Conservation (phyloP, 2,888 invertebrate species). For the Strigamia maritima region DNA sequence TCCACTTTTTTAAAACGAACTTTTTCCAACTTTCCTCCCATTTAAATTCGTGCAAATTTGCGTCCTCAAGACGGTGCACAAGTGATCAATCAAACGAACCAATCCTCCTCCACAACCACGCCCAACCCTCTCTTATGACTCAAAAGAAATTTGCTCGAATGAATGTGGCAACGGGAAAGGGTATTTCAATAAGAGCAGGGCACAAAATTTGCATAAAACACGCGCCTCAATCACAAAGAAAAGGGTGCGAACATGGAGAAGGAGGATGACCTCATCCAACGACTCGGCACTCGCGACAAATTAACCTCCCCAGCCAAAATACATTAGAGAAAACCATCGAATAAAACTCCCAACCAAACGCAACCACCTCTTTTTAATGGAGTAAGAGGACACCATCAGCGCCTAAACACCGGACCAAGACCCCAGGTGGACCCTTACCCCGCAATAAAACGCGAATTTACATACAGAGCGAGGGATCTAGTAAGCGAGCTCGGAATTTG, state of each 20-base stretch:
- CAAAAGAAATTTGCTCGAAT: conserved; percentile 20
- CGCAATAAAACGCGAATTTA: not conserved
- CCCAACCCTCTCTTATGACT: conserved; percentile 1
- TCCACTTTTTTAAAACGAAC: not conserved
- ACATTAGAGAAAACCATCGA: not conserved
- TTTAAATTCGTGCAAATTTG: not conserved
- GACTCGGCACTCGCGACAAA: conserved; percentile 16
- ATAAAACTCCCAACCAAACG: not conserved
- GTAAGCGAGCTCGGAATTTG: not conserved
- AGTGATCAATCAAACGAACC: not conserved
- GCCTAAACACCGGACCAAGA: not conserved
- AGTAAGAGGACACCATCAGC: not conserved
- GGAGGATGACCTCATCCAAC: conserved; percentile 20
- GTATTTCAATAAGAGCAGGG: not conserved
- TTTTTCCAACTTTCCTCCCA: not conserved
- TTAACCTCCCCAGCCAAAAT: conserved; percentile 16
- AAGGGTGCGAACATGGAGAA: conserved; percentile 29
- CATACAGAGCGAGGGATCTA: not conserved
- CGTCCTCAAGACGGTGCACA: not conserved
- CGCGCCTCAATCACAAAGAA: conserved; percentile 29
- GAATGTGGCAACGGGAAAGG: not conserved
- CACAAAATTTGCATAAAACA: conserved; percentile 13
- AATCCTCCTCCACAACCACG: conserved; percentile 13
- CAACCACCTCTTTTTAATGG: conserved; percentile 5
- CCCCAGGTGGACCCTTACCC: not conserved